Base-by-base conservation (phyloP, 2,797 vertebrate species). In the Thaleichthys pacificus region DNA sequence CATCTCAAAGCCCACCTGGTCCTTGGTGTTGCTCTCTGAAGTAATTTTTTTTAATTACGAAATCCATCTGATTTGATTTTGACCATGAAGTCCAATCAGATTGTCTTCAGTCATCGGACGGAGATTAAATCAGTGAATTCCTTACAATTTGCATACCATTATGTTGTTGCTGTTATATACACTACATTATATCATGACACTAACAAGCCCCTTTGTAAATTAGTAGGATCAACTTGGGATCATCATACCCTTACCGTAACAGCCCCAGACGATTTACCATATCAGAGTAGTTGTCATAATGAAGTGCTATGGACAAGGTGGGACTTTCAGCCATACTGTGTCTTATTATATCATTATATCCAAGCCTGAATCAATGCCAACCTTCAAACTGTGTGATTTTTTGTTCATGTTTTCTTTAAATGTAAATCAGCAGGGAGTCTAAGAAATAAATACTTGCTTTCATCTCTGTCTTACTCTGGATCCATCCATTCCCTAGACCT, bases 251-350 rank as follows among this genome's bases (percentile, higher is more conserved):
- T 35, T 24, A 8, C 35, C 24, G 17, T 1, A n/a, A 61, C 65
- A 58, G 77, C 58, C 68, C 54, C 22, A 0, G 7, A 79, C 77
- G 2, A 1, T 66, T 66, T 89, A 86, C 87, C 87, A 77, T 81
- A 82, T 83, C 67, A 24, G 47, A 82, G 82, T 77, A 30, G 82
- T 75, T 5, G 67, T 77, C 79, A 81, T 80, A 61, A 72, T 84
- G 82, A 66, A 86, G 78, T 70, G 70, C 54, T 68, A 68, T 69
- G 72, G 88, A 86, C 82, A 77, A 70, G 82, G 75, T 63, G 73
- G 77, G 84, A 84, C 80, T 61, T 74, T 24, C 56, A 2, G 17
- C 47, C 61, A 1, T 56, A 79, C 71, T 71, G 76, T 63, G 24
- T 62, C 28, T 57, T 72, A 73, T 80, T 19, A 61, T 32, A 5